Percentiles rank a stretch among this genome's conserved stretches.
Evolutionary conservation across 2,113 vertebrate species (phyloP).

Genomic region (Mormoops blainvillei): DNA sequence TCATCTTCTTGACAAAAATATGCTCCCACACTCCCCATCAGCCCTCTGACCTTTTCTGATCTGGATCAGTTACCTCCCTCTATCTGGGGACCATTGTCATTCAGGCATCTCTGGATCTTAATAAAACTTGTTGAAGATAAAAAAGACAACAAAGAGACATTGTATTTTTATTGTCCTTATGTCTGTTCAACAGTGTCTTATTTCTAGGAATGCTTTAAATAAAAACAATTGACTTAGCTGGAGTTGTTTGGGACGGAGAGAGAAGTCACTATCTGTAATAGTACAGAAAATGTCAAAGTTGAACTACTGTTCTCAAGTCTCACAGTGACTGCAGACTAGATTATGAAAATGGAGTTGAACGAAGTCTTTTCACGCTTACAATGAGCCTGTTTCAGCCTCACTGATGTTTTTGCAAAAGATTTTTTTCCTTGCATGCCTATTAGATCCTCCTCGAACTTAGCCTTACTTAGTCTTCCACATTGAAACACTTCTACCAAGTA

Average conservation of each 20-base stretch:
- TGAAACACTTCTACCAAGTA: slow-evolving; percentile 8
- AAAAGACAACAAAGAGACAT: slow-evolving; percentile 4
- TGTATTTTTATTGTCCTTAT: slow-evolving; percentile 14
- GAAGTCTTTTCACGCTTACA: slow-evolving; percentile 51
- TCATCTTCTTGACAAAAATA: neutral
- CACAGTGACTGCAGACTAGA: slow-evolving; percentile 15
- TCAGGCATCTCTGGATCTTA: neutral
- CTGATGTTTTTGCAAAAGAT: slow-evolving; percentile 45
- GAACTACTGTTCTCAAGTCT: slow-evolving; percentile 12
- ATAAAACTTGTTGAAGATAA: neutral
- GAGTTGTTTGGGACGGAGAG: neutral
- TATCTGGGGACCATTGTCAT: neutral
- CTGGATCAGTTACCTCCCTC: neutral
- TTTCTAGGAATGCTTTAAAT: slow-evolving; percentile 38
- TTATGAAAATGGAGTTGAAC: slow-evolving; percentile 46
- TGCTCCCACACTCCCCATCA: neutral
- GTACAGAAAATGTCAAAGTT: slow-evolving; percentile 54
- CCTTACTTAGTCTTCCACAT: slow-evolving; percentile 27
- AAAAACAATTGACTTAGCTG: neutral
- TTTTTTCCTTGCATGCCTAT: slow-evolving; percentile 15
- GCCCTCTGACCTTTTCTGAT: neutral
- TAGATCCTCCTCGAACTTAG: neutral
- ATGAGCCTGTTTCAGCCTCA: slow-evolving; percentile 46
- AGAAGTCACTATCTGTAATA: neutral
- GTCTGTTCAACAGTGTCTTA: neutral